Conservation (phyloP, 1,140 invertebrate species). For the Lepeophtheirus salmonis region DNA sequence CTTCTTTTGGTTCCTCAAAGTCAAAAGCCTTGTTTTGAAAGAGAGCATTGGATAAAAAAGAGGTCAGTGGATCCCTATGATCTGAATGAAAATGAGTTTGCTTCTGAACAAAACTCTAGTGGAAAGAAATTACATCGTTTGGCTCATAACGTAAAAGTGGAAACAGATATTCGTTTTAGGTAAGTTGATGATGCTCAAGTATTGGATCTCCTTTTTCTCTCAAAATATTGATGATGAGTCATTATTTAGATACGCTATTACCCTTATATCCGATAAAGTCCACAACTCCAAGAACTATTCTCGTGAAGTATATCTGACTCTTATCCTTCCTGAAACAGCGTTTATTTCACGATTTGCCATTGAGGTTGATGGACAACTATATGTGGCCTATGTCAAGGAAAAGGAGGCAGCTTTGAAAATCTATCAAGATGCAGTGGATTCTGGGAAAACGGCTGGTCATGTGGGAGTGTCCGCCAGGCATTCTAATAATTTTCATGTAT, state of each 20-base stretch:
- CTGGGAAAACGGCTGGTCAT: slow-evolving; percentile 35
- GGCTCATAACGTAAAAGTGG: slow-evolving; percentile 12
- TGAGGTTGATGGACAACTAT: slow-evolving; percentile 34
- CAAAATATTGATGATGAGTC: not conserved
- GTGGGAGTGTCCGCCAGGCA: slow-evolving; percentile 15
- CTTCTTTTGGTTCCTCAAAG: not conserved
- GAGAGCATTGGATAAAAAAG: not conserved
- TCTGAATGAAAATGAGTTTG: not conserved
- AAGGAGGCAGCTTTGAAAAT: slow-evolving; percentile 42
- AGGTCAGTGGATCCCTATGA: not conserved
- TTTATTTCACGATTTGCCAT: slow-evolving; percentile 25
- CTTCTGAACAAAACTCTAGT: too few species aligned
- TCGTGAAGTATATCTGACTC: slow-evolving; percentile 23
- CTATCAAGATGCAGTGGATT: slow-evolving; percentile 38
- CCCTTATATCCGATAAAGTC: slow-evolving; percentile 14
- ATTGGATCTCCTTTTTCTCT: too few species aligned
- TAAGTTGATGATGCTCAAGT: too few species aligned
- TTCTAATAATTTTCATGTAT: slow-evolving; percentile 13
- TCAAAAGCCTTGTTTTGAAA: not conserved
- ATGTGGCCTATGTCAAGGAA: slow-evolving; percentile 36
- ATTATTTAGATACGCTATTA: slow-evolving; percentile 19
- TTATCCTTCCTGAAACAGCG: slow-evolving; percentile 25
- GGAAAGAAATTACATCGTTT: slow-evolving; percentile 17
- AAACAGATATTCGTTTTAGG: slow-evolving; percentile 10
- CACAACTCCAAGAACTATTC: slow-evolving; percentile 15